Evolutionary conservation across 2,888 invertebrate genomes (phyloP).

Genomic region (Drosophila engyochracea): DNA sequence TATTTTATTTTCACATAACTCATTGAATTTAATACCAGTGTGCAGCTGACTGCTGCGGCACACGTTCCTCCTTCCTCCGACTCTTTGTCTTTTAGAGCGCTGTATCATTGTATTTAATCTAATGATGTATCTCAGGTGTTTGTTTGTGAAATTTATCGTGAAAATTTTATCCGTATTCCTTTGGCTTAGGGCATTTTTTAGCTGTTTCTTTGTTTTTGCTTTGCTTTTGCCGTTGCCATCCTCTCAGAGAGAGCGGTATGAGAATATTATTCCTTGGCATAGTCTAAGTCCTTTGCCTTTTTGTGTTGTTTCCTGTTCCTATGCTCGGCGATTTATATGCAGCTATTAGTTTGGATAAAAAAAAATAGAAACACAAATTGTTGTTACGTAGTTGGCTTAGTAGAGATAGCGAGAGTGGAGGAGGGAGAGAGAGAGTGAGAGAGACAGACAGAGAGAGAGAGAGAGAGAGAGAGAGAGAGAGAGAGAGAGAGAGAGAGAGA

Average conservation of each 20-base stretch:
- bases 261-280: background rate
- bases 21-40: slow-evolving; percentile 19
- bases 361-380: slow-evolving; percentile 42
- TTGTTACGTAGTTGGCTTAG: slow-evolving; percentile 42
- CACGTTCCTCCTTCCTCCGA: slow-evolving; percentile 20
- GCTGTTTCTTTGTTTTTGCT: slow-evolving; percentile 1
- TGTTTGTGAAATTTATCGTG: slow-evolving; percentile 79
- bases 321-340: slow-evolving; percentile 62
- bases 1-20: background rate
- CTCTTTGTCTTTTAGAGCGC: slow-evolving; percentile 44
- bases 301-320: slow-evolving; percentile 21
- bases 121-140: slow-evolving; percentile 83
- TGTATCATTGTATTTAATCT: slow-evolving; percentile 73
- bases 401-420: background rate
- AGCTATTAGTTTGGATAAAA: slow-evolving; percentile 76
- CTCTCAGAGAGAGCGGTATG: background rate
- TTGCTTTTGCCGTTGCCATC: background rate
- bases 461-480: background rate
- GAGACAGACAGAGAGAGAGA: background rate
- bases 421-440: too few relatives aligned
- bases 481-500: background rate
- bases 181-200: slow-evolving; percentile 68
- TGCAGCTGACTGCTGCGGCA: slow-evolving; percentile 23
- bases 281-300: background rate
- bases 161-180: slow-evolving; percentile 75